These are phyloP conservation scores for Gryllus longicercus DNA, from an alignment of 2,888 invertebrate genomes.

Conservation along the genomic window DNA sequence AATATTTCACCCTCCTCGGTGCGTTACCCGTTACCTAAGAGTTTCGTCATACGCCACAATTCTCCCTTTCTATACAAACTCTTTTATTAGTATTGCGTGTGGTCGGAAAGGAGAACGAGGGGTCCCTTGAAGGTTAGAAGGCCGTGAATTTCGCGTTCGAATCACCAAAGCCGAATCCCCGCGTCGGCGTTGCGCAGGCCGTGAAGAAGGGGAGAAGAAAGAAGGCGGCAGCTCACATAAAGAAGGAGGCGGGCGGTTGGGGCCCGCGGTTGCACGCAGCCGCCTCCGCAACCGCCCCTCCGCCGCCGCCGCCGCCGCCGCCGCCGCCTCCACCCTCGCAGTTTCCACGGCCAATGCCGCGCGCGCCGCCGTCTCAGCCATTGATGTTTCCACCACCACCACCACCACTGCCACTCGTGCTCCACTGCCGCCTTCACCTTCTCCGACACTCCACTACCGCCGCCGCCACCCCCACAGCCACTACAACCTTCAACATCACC, in stretches of 20 bases:
- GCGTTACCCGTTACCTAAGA: too few relatives aligned
- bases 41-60: too few relatives aligned
- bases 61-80: not conserved
- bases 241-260: not conserved
- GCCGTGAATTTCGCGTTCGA: constrained; percentile 17
- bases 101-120: not conserved
- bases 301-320: too few relatives aligned
- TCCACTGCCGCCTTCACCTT: too few relatives aligned
- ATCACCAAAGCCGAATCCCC: constrained; percentile 7
- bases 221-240: not conserved
- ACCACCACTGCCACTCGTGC: too few relatives aligned
- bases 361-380: too few relatives aligned
- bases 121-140: not conserved
- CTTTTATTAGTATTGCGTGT: not conserved
- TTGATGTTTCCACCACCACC: too few relatives aligned
- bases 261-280: not conserved
- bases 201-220: not conserved
- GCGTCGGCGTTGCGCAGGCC: not conserved
- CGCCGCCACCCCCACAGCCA: too few relatives aligned
- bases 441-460: too few relatives aligned
- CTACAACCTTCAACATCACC: too few relatives aligned
- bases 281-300: not conserved
- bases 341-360: too few relatives aligned
- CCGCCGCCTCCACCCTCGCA: too few relatives aligned
- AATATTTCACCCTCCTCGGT: not conserved